Evolutionary conservation across 2,888 invertebrate genomes (phyloP).

Genomic region (Pammene aurita): DNA sequence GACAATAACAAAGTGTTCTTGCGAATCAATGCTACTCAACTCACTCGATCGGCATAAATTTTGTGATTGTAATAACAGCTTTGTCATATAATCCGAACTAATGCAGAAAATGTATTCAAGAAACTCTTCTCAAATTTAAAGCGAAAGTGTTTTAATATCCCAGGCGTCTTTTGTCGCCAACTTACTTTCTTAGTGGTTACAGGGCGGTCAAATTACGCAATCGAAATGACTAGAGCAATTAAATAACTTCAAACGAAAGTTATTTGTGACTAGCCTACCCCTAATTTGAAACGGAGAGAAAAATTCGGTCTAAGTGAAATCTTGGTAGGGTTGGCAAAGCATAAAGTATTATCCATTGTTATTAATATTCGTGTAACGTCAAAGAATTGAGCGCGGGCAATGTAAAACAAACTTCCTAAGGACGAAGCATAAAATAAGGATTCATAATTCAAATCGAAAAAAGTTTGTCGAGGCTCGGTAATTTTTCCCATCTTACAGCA

Average conservation of each 20-base stretch:
- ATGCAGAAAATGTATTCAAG: constrained; percentile 71
- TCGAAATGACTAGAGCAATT: constrained; percentile 29
- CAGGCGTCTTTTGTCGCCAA: constrained; percentile 58
- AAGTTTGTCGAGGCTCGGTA: constrained; percentile 77
- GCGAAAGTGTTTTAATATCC: constrained; percentile 70
- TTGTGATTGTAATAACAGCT: constrained; percentile 14
- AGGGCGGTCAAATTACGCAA: constrained; percentile 29
- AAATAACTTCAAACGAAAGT: constrained; percentile 21
- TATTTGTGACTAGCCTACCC: constrained; percentile 9
- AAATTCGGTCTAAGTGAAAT: constrained; percentile 13
- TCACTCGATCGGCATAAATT: too few species aligned
- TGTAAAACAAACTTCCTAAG: constrained; percentile 76
- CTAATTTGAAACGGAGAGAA: neutral
- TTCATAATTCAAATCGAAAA: constrained; percentile 84
- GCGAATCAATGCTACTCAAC: too few species aligned
- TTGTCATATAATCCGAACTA: constrained; percentile 70
- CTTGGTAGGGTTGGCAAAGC: constrained; percentile 36
- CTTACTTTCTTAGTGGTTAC: constrained; percentile 60
- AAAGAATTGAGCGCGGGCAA: constrained; percentile 67
- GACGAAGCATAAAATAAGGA: constrained; percentile 80
- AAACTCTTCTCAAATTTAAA: constrained; percentile 70
- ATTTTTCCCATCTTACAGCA: constrained; percentile 82
- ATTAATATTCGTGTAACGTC: constrained; percentile 69
- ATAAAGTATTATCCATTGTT: constrained; percentile 57
- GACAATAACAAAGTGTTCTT: too few species aligned